Percentiles rank a stretch among this genome's conserved stretches.
These are phyloP conservation scores for Gymnogyps californianus DNA, from an alignment of 2,113 vertebrate genomes.

Conservation along the genomic window DNA sequence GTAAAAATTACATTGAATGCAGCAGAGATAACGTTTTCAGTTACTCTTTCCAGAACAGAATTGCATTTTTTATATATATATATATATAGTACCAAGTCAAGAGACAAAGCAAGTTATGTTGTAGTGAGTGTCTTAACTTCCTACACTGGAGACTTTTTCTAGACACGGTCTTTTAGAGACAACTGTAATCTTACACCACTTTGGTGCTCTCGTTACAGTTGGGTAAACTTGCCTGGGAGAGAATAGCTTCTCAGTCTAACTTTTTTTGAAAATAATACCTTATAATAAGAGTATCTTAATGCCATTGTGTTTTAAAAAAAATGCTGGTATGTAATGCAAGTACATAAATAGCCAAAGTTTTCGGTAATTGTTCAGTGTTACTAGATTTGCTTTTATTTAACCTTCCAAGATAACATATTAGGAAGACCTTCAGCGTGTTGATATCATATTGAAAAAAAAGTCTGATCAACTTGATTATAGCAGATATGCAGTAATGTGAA, in stretches of 20 bases:
- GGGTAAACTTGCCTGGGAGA: not conserved
- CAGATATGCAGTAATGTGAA: not conserved
- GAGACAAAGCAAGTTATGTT: not conserved
- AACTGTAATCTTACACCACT: not conserved
- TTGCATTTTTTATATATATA: not conserved
- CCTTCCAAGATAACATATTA: conserved; percentile 31
- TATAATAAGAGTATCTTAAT: conserved; percentile 34
- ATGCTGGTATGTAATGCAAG: conserved; percentile 48
- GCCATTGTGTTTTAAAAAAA: conserved; percentile 33
- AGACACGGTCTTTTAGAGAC: not conserved
- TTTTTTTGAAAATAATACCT: not conserved
- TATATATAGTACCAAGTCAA: not conserved
- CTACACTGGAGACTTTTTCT: not conserved
- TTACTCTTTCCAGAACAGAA: conserved; percentile 40
- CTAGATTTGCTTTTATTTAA: conserved; percentile 51
- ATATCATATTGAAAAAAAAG: not conserved
- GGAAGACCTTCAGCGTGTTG: conserved; percentile 57
- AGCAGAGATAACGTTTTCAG: not conserved
- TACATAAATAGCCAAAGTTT: conserved; percentile 59
- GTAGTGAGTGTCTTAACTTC: not conserved
- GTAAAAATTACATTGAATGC: not conserved
- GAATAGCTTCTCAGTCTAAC: conserved; percentile 13
- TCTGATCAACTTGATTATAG: not conserved
- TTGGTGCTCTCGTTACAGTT: not conserved
- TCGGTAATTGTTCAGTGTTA: conserved; percentile 56